Evolutionary conservation across 2,797 vertebrate species (phyloP).

Genomic region (Rhadinocentrus ornatus): DNA sequence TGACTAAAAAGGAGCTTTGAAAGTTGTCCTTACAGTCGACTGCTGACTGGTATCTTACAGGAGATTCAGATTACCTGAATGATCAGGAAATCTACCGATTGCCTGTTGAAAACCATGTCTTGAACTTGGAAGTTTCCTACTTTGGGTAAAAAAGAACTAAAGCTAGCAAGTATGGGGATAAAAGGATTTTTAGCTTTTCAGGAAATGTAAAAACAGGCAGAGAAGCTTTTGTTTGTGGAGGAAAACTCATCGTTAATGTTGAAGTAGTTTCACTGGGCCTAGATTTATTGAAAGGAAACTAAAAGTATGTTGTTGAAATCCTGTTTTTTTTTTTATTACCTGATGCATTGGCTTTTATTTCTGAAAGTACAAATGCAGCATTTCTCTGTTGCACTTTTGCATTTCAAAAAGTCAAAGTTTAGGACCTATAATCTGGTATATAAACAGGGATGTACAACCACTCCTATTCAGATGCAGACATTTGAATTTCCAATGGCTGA

Average conservation of each 20-base stretch:
- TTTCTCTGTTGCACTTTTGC: no score
- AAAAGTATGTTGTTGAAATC: no score
- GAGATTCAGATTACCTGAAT: neutral
- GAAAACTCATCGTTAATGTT: neutral
- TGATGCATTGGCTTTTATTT: no score
- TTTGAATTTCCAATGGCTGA: neutral
- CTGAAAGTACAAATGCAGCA: no score
- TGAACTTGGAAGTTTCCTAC: neutral
- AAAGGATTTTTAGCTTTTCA: neutral
- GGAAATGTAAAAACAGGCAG: neutral
- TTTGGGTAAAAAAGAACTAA: neutral
- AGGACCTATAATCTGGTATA: neutral
- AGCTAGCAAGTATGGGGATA: neutral
- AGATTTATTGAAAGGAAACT: no score
- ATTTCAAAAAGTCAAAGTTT: neutral
- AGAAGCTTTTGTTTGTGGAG: neutral
- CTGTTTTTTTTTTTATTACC: no score
- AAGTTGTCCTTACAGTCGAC: neutral
- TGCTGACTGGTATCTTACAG: constrained; percentile 1
- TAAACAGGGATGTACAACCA: neutral
- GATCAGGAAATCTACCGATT: neutral
- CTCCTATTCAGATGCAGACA: neutral
- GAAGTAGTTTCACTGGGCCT: neutral
- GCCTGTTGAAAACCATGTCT: neutral
- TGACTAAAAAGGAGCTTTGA: neutral